Base-by-base conservation (phyloP, 1,140 invertebrate species). In the Dreissena rostriformis region DNA sequence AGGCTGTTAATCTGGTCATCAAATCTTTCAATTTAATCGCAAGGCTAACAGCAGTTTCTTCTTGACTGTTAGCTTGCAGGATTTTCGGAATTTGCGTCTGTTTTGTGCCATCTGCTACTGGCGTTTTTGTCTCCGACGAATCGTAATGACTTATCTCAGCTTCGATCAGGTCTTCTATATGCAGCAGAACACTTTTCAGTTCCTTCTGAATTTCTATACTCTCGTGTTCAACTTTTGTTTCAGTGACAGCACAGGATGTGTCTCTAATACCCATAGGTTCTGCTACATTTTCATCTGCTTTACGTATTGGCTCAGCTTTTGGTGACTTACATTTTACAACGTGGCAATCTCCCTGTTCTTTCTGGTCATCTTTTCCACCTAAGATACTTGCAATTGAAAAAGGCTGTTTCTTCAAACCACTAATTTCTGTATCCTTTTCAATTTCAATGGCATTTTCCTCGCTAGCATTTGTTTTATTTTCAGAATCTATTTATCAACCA, bases 101-200 rank as follows among this genome's bases (percentile, higher is more conserved):
- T 39, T 39, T 39, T 8, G 8, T 39, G 39, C 39, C 39, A 39
- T 39, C 39, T 39, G 39, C 39, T 24, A 61, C 17, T 4, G 57
- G 57, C 17, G 11, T 5, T n/a, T 24, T 61, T 12, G 4, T 61
- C 17, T 24, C 57, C 6, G 57, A 61, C 4, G 57, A 61, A 11
- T 61, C 57, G 12, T 68, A 19, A 2, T 55, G 24, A n/a, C 55
- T 75, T 51, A 65, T 15, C 28, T 57, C 24, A 67, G 76, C 24
- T 29, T 72, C 75, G 66, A 79, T 79, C 24, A 79, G 55, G 24
- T 79, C 77, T 61, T 79, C 67, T n/a, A 79, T 79, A 70, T 79
- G 77, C n/a, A 52, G 29, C 49, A 79, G 29, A 26, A 79, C 65
- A 55, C n/a, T 70, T 61, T 49, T 70, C 1, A 79, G 66, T 57